Evolutionary conservation across 2,113 vertebrate genomes (phyloP), one percentile per base, ranked within the genome.

Genomic region (Cathartes aura): DNA sequence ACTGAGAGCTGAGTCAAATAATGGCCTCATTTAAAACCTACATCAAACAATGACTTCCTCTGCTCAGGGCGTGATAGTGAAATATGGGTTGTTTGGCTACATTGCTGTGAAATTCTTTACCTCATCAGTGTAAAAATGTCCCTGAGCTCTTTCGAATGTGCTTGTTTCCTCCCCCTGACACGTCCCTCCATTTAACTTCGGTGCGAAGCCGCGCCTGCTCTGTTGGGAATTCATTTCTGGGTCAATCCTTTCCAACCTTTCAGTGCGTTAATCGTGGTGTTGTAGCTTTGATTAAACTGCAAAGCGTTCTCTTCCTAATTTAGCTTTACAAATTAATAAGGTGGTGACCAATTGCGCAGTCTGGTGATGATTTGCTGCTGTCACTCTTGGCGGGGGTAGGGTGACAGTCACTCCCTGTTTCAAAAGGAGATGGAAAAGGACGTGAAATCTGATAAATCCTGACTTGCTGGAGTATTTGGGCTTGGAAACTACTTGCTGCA

Each of bases 241-340:
- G 75, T 92, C 92, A 89, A 29, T 78, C 85, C 76, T 90, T 89
- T 83, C 88, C 78, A 91, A 73, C 85, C 59, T 89, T 80, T 48
- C 59, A 9, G 47, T 8, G n/a, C 45, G 24, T 86, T 73, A 80
- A 67, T 87, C 0, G 4, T 1, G 2, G 4, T 6, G 71, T 12
- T 13, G 55, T 26, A 38, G 82, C 80, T 94, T 59, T 88, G 59
- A 90, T 94, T 92, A 43, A 92, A 59, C 80, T 47, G 86, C 63
- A 27, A 8, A 84, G 32, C 1, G 23, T 66, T 85, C 50, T 40
- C 32, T 70, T 88, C 90, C 80, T 84, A 34, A 93, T 92, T 92
- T 30, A 55, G 55, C 68, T 79, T 82, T 52, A 9, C 68, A 30
- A 89, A 84, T 92, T 83, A 94, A 67, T 36, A 53, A 80, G 47